Base-by-base conservation (phyloP, 2,113 vertebrate genomes). In the Acinonyx jubatus region DNA sequence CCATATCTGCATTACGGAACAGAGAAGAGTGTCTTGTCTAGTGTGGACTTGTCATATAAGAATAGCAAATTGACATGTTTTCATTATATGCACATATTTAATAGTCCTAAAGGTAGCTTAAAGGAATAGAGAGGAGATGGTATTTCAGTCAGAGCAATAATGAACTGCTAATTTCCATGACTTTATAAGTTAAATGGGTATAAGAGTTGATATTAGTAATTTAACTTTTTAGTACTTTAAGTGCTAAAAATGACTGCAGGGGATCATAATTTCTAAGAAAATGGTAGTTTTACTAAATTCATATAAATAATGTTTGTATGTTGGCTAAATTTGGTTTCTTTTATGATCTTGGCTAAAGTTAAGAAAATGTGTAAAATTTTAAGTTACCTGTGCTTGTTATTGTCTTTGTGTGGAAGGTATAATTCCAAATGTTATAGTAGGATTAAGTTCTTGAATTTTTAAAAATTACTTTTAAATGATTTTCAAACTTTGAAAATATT, bases 201-300 rank as follows among this genome's bases (percentile, higher is more conserved):
- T 14, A 86, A 68, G 29, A 87, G 86, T 29, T 76, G n/a, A 79
- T 86, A 76, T 4, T 96, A 87, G 13, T 91, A 86, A 76, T 68
- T 93, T 90, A 93, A 69, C 29, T 76, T 96, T 71, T 82, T 87
- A 88, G 13, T 78, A 45, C 21, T 66, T 73, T 48, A 82, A 82
- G n/a, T 74, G 74, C 36, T 82, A 8, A 94, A 96, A 83, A 63
- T 91, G 38, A 65, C 48, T 69, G 15, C 21, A 63, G 91, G 68
- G 57, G 11, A 93, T 90, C 15, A 16, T 48, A 73, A 85, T 92
- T 92, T 45, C 33, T 76, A 89, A 92, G 55, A 89, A 89, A 79
- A 92, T 83, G 91, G 23, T 74, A 69, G 76, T 69, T 81, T 86
- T 80, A 76, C 15, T 48, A 90, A 69, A 90, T 61, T 90, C n/a